Evolutionary conservation across 2,888 invertebrate genomes (phyloP), one percentile per base, ranked within the genome.

Genomic region (Pandemis cinnamomeana): DNA sequence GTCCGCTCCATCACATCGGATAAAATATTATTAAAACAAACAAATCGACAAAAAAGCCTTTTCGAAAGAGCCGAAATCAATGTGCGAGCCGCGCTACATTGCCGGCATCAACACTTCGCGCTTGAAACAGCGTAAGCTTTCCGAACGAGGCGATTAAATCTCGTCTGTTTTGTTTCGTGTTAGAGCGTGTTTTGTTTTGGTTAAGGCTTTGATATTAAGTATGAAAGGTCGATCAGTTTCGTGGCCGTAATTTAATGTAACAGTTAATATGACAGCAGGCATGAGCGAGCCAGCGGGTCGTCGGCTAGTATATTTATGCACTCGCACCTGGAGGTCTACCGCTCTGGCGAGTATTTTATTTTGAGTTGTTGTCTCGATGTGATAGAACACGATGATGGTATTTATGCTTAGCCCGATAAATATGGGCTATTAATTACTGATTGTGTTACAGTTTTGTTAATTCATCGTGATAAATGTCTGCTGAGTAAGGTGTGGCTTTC

Each of bases 1-100:
- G 89, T 86, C 87, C 93, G 87, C 86, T 94, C 94, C 93, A 92
- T 93, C 93, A 93, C 89, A 88, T 84, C 90, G 85, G 91, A 93
- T 93, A 93, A 94, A 93, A 93, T 93, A 93, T 94, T 93, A 92
- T 91, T 93, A 93, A 94, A 94, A 94, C 94, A 94, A 94, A 93
- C 93, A 94, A 93, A 92, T 87, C 89, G 86, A 93, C 89, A 92
- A 93, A 93, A 93, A 93, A 91, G 83, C 86, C 91, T 91, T 91
- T 91, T 90, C 89, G 90, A 91, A 91, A 91, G 91, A 91, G 90
- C 92, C 93, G 92, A 93, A 94, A 94, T 94, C 94, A 93, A 94
- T 93, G 93, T 91, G 92, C 92, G 89, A 91, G 91, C 88, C 87
- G 81, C 85, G 87, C 88, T 91, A 88, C 89, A 86, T 89, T 87